Conservation (phyloP, 2,888 invertebrate species). For the Thumatha senex region DNA sequence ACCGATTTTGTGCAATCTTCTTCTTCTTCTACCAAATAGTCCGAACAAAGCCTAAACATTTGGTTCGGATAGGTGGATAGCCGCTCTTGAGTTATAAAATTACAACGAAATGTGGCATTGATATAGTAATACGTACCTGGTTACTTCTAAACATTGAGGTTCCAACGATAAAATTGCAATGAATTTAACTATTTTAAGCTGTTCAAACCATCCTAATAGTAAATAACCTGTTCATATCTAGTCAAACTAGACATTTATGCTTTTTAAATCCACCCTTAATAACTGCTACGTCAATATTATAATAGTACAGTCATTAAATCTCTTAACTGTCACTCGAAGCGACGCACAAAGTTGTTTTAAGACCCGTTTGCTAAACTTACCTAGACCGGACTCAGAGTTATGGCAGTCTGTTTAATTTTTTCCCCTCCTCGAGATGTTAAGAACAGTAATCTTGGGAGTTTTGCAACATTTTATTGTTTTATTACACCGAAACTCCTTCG, state of each 20-base stretch:
- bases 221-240: conserved; percentile 13
- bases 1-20: too few relatives aligned
- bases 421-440: conserved; percentile 40
- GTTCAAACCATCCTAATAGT: not conserved
- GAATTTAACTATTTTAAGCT: too few relatives aligned
- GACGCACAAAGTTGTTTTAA: conserved; percentile 29
- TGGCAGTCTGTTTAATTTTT: conserved; percentile 40
- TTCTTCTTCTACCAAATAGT: too few relatives aligned
- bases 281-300: conserved; percentile 33
- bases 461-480: conserved; percentile 66
- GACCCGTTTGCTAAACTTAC: conserved; percentile 36
- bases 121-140: too few relatives aligned
- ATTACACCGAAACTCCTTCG: conserved; percentile 47
- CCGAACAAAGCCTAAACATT: too few relatives aligned
- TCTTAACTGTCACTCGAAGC: conserved; percentile 35
- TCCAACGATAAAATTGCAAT: too few relatives aligned
- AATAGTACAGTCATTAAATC: conserved; percentile 40
- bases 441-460: conserved; percentile 56
- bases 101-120: too few relatives aligned
- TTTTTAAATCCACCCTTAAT: conserved; percentile 31
- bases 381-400: conserved; percentile 31
- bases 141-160: too few relatives aligned
- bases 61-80: too few relatives aligned
- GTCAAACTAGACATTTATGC: conserved; percentile 16
- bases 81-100: too few relatives aligned